Evolutionary conservation across 2,113 vertebrate species (phyloP).

Genomic region (Salvelinus fontinalis): DNA sequence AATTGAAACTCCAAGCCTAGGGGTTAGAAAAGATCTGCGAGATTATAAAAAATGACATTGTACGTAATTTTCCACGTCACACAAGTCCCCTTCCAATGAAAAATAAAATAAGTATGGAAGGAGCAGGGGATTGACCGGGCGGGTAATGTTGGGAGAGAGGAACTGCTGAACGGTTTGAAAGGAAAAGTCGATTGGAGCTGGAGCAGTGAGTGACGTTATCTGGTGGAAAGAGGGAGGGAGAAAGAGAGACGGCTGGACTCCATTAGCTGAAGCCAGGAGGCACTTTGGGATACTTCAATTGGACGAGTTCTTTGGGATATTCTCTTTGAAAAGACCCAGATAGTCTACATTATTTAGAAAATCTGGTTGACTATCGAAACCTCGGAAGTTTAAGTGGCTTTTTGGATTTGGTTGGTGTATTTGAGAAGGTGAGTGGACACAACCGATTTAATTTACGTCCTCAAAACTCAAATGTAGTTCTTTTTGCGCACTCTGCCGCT

Average conservation of each 20-base stretch:
- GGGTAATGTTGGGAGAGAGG: conserved; percentile 11
- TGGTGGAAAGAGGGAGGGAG: conserved; percentile 54
- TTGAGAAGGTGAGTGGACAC: conserved; percentile 74
- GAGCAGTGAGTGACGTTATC: conserved; percentile 68
- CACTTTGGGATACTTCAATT: conserved; percentile 74
- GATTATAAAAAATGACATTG: background rate
- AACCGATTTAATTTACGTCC: conserved; percentile 44
- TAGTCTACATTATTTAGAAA: conserved; percentile 53
- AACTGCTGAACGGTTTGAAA: conserved; percentile 49
- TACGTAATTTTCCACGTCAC: background rate
- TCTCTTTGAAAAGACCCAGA: conserved; percentile 32
- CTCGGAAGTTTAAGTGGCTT: conserved; percentile 47
- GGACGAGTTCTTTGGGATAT: conserved; percentile 45
- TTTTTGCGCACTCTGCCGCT: conserved; percentile 22
- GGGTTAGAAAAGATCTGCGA: background rate
- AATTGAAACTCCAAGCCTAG: background rate
- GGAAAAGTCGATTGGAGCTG: conserved; percentile 70
- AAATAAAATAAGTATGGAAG: conserved; percentile 8
- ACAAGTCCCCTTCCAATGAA: background rate
- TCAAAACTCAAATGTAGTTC: conserved; percentile 16
- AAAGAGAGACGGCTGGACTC: conserved; percentile 71
- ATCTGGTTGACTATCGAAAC: conserved; percentile 40
- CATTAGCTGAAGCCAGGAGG: conserved; percentile 75
- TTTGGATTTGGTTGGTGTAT: conserved; percentile 47
- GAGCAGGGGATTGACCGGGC: conserved; percentile 28